Base-by-base conservation (phyloP, 2,888 invertebrate genomes). In the Ophraella communa region DNA sequence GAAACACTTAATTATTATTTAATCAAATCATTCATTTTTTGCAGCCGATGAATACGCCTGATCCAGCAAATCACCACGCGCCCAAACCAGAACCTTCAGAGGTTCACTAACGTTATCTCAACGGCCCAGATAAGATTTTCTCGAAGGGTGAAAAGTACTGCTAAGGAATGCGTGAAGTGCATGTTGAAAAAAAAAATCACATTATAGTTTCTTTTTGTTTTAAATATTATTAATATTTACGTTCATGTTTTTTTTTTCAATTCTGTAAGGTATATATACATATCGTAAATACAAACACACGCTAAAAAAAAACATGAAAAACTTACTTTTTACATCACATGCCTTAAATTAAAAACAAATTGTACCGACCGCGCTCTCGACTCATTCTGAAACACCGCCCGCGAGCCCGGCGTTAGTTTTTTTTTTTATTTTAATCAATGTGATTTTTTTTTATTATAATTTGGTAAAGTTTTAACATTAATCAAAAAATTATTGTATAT, bases 1-100 rank as follows among this genome's bases (percentile, higher is more conserved):
- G n/a, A n/a, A n/a, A n/a, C n/a, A n/a, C n/a, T n/a, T n/a, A n/a
- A n/a, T n/a, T n/a, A 30, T 0, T 10, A 1, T 1, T 10, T 30
- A 10, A 10, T 30, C 30, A 10, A 27, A 1, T 27, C 10, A 10
- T 30, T 30, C 11, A 3, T 64, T 63, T 71, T 73, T 65, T 65
- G 44, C 87, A 91, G 90, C 92, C 92, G 80, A 88, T 91, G 85
- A 92, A 89, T 87, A 90, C 91, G 81, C 89, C 91, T 81, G 92
- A 92, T 85, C 90, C 91, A 84, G 90, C 91, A 82, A 92, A 91
- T 85, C 93, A 92, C 84, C 90, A 91, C 85, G 84, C 91, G 80
- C 82, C 85, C 83, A 91, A 92, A 85, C 89, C 90, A 82, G 92
- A 92, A 86, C 89, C 91, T 82, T 91, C 92, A 79, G 92, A 93